Conservation (phyloP, 2,797 vertebrate species). For the Trematomus bernacchii region DNA sequence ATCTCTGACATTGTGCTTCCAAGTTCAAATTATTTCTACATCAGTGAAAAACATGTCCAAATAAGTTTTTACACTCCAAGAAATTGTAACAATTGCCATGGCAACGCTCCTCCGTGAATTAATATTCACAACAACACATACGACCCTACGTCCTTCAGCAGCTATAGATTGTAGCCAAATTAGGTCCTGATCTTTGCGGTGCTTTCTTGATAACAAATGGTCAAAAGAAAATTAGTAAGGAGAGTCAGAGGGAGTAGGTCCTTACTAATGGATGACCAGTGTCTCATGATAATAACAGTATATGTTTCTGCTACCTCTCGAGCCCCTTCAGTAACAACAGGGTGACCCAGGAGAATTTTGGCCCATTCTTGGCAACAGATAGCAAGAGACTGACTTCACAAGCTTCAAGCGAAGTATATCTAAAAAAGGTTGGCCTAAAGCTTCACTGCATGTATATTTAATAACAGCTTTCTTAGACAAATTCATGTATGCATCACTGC, state of each 20-base stretch:
- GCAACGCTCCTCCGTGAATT: slow-evolving; percentile 69
- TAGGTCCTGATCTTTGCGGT: slow-evolving; percentile 10
- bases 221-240: slow-evolving; percentile 12
- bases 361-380: slow-evolving; percentile 51
- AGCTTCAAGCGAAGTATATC: slow-evolving; percentile 9
- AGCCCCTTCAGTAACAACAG: slow-evolving; percentile 72
- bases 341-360: slow-evolving; percentile 46
- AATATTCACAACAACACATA: slow-evolving; percentile 67
- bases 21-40: slow-evolving; percentile 51
- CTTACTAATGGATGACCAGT: slow-evolving; percentile 18
- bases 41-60: slow-evolving; percentile 50
- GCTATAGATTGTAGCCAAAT: slow-evolving; percentile 9
- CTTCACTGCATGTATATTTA: not conserved
- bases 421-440: not conserved
- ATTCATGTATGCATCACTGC: not conserved
- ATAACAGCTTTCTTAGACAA: not conserved
- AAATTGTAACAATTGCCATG: slow-evolving; percentile 77
- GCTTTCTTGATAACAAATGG: slow-evolving; percentile 25
- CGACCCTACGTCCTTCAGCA: slow-evolving; percentile 29
- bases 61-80: slow-evolving; percentile 58
- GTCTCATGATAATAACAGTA: slow-evolving; percentile 43
- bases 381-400: slow-evolving; percentile 29
- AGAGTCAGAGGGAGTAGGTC: slow-evolving; percentile 34
- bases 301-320: slow-evolving; percentile 26
- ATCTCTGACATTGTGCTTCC: slow-evolving; percentile 28